Percentiles rank a stretch among this genome's conserved stretches.
Conservation (phyloP, 2,113 vertebrate genomes). For the Stictonetta naevosa region DNA sequence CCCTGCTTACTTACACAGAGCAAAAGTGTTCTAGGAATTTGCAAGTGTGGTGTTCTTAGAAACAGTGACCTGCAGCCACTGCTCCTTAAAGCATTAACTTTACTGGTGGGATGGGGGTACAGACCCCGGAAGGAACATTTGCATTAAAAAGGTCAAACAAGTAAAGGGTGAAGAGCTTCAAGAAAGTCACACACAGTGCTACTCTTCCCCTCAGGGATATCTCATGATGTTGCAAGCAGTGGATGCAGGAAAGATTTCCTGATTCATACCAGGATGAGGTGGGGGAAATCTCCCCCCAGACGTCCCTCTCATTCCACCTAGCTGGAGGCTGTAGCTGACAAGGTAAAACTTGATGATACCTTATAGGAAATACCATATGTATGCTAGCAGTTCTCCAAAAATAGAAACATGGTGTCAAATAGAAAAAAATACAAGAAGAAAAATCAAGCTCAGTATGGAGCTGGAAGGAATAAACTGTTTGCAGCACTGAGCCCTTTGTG, state of each 20-base stretch:
- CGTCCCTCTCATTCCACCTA: background rate
- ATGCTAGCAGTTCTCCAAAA: background rate
- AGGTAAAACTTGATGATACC: background rate
- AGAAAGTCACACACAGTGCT: background rate
- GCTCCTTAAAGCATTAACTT: background rate
- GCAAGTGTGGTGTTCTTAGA: conserved; percentile 64
- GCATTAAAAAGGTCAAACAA: background rate
- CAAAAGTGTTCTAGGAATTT: conserved; percentile 69
- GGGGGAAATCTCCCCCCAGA: background rate
- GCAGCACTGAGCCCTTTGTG: background rate
- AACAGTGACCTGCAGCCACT: background rate
- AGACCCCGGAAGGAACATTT: background rate
- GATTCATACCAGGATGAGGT: background rate
- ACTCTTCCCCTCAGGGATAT: background rate
- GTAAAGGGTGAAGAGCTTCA: background rate
- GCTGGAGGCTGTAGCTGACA: background rate
- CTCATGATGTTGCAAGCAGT: background rate
- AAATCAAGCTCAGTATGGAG: background rate
- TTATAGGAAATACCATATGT: background rate
- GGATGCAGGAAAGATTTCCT: background rate
- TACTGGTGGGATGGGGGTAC: background rate
- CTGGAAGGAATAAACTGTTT: background rate
- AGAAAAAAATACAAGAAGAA: background rate
- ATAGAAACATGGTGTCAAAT: background rate
- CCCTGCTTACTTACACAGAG: conserved; percentile 54